Evolutionary conservation across 2,888 invertebrate species (phyloP).

Genomic region (Andrena haemorrhoa): DNA sequence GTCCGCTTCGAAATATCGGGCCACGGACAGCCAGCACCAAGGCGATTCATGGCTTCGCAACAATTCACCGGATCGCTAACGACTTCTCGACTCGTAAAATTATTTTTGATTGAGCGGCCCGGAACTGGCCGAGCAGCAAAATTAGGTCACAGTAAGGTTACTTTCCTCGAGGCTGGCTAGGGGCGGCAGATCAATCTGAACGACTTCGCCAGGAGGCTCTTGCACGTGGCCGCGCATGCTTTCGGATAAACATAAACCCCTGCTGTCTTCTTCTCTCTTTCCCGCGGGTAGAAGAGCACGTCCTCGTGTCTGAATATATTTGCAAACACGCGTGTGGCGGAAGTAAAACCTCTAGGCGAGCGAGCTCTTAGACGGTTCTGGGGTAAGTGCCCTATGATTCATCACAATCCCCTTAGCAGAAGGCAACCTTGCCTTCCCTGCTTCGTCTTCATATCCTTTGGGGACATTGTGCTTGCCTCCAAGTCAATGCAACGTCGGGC

Average conservation of each 20-base stretch:
- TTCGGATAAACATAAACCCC: conserved; percentile 34
- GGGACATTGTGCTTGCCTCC: background rate
- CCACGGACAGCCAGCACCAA: too few relatives aligned
- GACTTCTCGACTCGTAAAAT: conserved; percentile 35
- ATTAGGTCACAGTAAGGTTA: conserved; percentile 34
- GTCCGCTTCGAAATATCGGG: too few relatives aligned
- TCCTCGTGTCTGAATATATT: conserved; percentile 21
- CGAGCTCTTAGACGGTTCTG: background rate
- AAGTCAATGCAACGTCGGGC: background rate
- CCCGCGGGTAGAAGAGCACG: conserved; percentile 11
- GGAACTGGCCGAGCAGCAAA: conserved; percentile 23
- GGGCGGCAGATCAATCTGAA: conserved; percentile 38
- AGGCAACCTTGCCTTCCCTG: background rate
- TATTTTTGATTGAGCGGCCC: conserved; percentile 45
- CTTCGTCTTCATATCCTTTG: background rate
- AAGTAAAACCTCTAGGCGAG: too few relatives aligned
- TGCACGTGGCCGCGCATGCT: conserved; percentile 40
- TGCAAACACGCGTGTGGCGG: background rate
- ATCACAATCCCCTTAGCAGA: background rate
- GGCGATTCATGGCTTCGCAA: conserved; percentile 7
- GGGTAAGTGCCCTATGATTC: background rate
- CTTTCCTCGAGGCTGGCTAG: conserved; percentile 1
- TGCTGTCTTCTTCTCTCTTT: background rate
- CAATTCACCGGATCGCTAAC: conserved; percentile 35
- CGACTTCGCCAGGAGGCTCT: conserved; percentile 24